Conservation (phyloP, 1,140 invertebrate genomes). For the Drosophila auraria region DNA sequence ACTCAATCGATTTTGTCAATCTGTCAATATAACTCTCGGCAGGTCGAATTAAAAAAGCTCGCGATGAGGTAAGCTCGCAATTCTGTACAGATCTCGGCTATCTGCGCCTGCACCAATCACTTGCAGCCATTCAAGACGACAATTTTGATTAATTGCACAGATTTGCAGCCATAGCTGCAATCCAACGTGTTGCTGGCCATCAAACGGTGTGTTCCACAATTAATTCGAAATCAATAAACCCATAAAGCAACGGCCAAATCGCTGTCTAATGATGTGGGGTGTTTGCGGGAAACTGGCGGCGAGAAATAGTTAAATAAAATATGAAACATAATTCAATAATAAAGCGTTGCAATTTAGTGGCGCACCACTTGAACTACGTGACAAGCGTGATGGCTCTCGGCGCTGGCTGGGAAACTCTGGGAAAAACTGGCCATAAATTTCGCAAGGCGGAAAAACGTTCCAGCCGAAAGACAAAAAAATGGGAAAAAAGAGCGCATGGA, state of each 20-base stretch:
- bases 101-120: constrained; percentile 30
- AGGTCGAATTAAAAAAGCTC: constrained; percentile 46
- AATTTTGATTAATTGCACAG: constrained; percentile 59
- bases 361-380: constrained; percentile 56
- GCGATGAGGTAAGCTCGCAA: constrained; percentile 53
- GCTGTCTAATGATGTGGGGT: constrained; percentile 23
- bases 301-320: constrained; percentile 33
- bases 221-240: constrained; percentile 56
- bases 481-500: constrained; percentile 43
- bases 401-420: constrained; percentile 45
- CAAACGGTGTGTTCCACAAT: constrained; percentile 26
- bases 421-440: constrained; percentile 54
- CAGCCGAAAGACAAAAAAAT: not conserved
- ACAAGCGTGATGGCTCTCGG: constrained; percentile 63
- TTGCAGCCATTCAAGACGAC: constrained; percentile 30
- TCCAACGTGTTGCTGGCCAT: constrained; percentile 34
- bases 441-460: constrained; percentile 33
- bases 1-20: constrained; percentile 66
- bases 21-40: constrained; percentile 48
- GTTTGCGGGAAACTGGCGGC: constrained; percentile 10
- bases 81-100: constrained; percentile 35
- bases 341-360: constrained; percentile 57
- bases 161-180: constrained; percentile 33
- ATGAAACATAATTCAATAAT: constrained; percentile 62
- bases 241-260: constrained; percentile 26